These are phyloP conservation scores for Micropterix aruncella DNA, from an alignment of 2,888 invertebrate species.

Conservation along the genomic window DNA sequence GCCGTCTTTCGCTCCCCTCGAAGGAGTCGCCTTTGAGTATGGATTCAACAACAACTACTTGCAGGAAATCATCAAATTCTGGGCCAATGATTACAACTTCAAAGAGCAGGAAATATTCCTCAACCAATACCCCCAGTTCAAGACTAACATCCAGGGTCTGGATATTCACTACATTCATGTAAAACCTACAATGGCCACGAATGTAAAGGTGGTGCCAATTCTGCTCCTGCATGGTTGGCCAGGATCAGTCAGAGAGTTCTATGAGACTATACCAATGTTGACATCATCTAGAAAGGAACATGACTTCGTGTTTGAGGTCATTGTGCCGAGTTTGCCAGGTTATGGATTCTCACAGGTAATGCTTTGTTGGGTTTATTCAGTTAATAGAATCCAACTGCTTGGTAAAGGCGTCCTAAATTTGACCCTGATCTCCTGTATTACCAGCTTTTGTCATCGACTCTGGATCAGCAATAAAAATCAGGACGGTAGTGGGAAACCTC, in stretches of 20 bases:
- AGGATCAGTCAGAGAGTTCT: constrained; percentile 62
- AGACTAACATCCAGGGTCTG: constrained; percentile 48
- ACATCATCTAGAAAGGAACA: constrained; percentile 20
- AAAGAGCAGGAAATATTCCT: constrained; percentile 38
- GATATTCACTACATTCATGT: constrained; percentile 47
- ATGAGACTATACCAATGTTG: constrained; percentile 46
- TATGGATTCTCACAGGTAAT: constrained; percentile 12
- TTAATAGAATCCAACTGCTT: too few relatives aligned
- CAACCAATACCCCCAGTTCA: constrained; percentile 50
- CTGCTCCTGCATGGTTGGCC: constrained; percentile 70
- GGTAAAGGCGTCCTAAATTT: too few relatives aligned
- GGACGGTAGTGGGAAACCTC: too few relatives aligned
- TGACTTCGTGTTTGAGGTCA: constrained; percentile 36
- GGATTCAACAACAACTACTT: constrained; percentile 37
- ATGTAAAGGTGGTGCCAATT: constrained; percentile 37
- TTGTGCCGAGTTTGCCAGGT: constrained; percentile 25
- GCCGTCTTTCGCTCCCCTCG: constrained; percentile 18
- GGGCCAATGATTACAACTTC: constrained; percentile 53
- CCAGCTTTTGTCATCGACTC: too few relatives aligned
- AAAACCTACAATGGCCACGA: constrained; percentile 26
- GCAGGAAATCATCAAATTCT: constrained; percentile 32
- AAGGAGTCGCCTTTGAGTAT: constrained; percentile 33
- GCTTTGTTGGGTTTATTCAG: too few relatives aligned
- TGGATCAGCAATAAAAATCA: too few relatives aligned
- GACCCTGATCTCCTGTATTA: too few relatives aligned